phyloP scores from a whole-genome alignment of 2,888 invertebrate genomes.

The Salpingus planirostris region DNA sequence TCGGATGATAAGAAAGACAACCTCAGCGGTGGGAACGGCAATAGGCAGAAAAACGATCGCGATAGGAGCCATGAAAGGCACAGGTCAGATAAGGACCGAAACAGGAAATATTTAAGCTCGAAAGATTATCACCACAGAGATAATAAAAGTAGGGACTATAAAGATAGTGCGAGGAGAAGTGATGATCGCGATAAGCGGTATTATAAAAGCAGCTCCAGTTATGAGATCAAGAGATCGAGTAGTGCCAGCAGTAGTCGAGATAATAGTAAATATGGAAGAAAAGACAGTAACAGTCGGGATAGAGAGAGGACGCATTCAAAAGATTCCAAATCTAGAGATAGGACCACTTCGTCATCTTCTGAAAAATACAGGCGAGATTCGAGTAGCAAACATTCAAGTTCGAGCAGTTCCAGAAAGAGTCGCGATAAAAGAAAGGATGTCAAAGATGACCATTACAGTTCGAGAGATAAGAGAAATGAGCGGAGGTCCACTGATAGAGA shows the following conservation, averaged over 20 bases:
- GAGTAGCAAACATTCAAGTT: slow-evolving; percentile 11
- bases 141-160: slow-evolving; percentile 18
- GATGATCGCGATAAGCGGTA: slow-evolving; percentile 4
- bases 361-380: too few species aligned
- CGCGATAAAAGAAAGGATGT: slow-evolving; percentile 30
- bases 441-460: slow-evolving; percentile 63
- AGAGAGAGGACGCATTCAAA: slow-evolving; percentile 22
- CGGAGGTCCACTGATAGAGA: slow-evolving; percentile 71
- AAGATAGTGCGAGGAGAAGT: slow-evolving; percentile 19
- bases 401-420: too few species aligned
- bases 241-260: slow-evolving; percentile 32
- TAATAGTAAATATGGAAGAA: slow-evolving; percentile 33
- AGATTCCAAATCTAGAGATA: slow-evolving; percentile 25
- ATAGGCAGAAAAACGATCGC: slow-evolving; percentile 10
- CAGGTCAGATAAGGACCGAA: slow-evolving; percentile 41
- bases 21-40: too few species aligned
- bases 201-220: slow-evolving; percentile 7
- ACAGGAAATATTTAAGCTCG: slow-evolving; percentile 10
- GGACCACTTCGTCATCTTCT: slow-evolving; percentile 12
- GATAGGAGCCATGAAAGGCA: slow-evolving; percentile 33
- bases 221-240: slow-evolving; percentile 10
- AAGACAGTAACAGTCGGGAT: slow-evolving; percentile 6
- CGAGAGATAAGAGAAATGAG: slow-evolving; percentile 53
- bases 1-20: too few species aligned
- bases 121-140: slow-evolving; percentile 21